Evolutionary conservation across 2,888 invertebrate genomes (phyloP), one percentile per base, ranked within the genome.

Genomic region (Patella ulyssiponensis): DNA sequence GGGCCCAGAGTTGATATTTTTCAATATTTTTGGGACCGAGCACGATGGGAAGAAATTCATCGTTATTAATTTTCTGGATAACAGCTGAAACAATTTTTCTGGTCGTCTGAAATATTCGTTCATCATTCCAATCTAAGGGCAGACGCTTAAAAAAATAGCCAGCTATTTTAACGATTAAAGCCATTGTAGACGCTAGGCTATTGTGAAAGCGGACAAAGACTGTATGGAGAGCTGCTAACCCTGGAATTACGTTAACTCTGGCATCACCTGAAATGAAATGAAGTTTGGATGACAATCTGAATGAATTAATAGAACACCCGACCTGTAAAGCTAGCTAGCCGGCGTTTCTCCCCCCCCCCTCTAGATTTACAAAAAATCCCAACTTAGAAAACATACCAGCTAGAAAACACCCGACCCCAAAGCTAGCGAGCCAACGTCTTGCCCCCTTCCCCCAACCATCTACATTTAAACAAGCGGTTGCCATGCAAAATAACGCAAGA

Each of bases 111-210:
- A 12, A 64, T 4, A 64, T 20, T 11, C 20, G 23, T 15, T 64
- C 64, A 14, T 64, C 64, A 23, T 5, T 64, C 81, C 82, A 84
- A 44, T 9, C 1, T 44, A 44, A 44, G 44, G 44, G 44, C 9
- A 44, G 44, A 20, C 12, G 23, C 12, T 58, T 17, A 12, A 12
- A n/a, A n/a, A n/a, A 64, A 23, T 23, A 12, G 3, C 23, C 14
- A 12, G 20, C 23, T 20, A 64, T 23, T 23, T 64, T 23, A 23
- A 2, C 14, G 12, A 64, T 64, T 9, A 23, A 23, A 11, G 9
- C 23, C 20, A 64, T 20, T 14, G 23, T 23, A 3, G 64, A 23
- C 12, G 64, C 64, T 23, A 64, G 20, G 14, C 23, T 0, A 14
- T 64, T 64, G 23, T 64, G 64, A 23, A 64, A 64, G 11, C 64